Evolutionary conservation across 2,797 vertebrate species (phyloP).

Genomic region (Coregonus ussuriensis): DNA sequence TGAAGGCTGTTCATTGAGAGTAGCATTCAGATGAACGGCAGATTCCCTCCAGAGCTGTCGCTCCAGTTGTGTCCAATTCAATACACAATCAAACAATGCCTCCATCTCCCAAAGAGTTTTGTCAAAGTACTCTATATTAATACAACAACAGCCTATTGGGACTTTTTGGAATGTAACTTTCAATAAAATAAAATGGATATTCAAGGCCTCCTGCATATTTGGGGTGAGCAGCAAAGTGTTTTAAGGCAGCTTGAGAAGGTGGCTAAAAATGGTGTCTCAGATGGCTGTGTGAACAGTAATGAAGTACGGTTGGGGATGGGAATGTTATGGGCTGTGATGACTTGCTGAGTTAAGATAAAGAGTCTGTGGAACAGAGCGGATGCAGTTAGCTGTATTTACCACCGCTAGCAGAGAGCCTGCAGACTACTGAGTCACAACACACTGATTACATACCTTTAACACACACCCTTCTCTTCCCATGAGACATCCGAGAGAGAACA

Average conservation of each 20-base stretch:
- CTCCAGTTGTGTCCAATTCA: background rate
- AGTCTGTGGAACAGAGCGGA: constrained; percentile 66
- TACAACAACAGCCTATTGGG: background rate
- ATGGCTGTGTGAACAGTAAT: constrained; percentile 71
- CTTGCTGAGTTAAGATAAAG: constrained; percentile 80
- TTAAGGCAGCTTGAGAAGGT: constrained; percentile 60
- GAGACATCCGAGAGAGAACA: constrained; percentile 4
- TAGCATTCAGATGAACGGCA: background rate
- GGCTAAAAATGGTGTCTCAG: constrained; percentile 54
- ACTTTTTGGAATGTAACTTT: background rate
- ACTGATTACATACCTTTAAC: constrained; percentile 57
- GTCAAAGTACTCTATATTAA: background rate
- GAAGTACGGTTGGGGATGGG: constrained; percentile 68
- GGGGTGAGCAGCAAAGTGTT: constrained; percentile 46
- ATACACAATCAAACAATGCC: background rate
- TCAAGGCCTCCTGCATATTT: constrained; percentile 48
- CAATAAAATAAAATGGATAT: constrained; percentile 51
- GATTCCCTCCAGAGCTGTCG: background rate
- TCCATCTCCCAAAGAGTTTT: background rate
- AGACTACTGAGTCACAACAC: constrained; percentile 65
- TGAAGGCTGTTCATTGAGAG: background rate
- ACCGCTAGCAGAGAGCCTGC: constrained; percentile 51
- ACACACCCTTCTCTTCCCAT: constrained; percentile 42
- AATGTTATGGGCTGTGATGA: constrained; percentile 35
- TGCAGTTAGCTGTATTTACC: constrained; percentile 79